Base-by-base conservation (phyloP, 2,888 invertebrate genomes). In the Oscheius sp. region DNA sequence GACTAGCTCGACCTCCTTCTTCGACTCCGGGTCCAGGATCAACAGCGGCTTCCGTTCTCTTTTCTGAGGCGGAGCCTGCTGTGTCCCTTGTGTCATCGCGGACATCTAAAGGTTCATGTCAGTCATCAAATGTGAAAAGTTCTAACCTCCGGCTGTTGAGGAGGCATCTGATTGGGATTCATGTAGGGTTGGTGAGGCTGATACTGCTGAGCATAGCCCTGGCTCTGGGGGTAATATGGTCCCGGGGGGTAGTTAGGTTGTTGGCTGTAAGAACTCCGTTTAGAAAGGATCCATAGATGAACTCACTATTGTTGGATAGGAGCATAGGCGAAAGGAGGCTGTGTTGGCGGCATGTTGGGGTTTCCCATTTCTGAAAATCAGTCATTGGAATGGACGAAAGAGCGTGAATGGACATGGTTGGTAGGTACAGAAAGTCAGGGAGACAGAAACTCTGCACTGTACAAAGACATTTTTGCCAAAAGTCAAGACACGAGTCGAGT, bases 1-100 rank as follows among this genome's bases (percentile, higher is more conserved):
- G 1, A 48, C 66, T 1, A 65, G 1, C 4, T 73, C 42, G 32
- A 73, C 37, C 32, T 35, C 33, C 10, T 55, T 42, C 5, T 57
- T 29, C 4, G 80, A 77, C 7, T 55, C 62, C 4, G 80, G 80
- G 74, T 81, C 77, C 3, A 73, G 71, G 37, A 81, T 79, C 11
- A 47, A 10, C 11, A 81, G 62, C 13, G 73, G 37, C 33, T 65
- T 75, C 50, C 72, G 47, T 59, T 78, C 58, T 33, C 75, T 55
- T 10, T 32, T 51, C 59, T 33, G 42, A 32, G 58, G 70, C 2
- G 35, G 42, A 13, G 32, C 9, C 1, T 47, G 55, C 58, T 60
- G 63, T 3, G 53, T 13, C 10, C 42, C 42, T 42, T 42, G 42
- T 42, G 42, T 5, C 42, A 42, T 42, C 7, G 42, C 4, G 3